Percentiles rank a stretch among this genome's conserved stretches.
Conservation (phyloP, 2,888 invertebrate genomes). For the Euzophera pinguis region DNA sequence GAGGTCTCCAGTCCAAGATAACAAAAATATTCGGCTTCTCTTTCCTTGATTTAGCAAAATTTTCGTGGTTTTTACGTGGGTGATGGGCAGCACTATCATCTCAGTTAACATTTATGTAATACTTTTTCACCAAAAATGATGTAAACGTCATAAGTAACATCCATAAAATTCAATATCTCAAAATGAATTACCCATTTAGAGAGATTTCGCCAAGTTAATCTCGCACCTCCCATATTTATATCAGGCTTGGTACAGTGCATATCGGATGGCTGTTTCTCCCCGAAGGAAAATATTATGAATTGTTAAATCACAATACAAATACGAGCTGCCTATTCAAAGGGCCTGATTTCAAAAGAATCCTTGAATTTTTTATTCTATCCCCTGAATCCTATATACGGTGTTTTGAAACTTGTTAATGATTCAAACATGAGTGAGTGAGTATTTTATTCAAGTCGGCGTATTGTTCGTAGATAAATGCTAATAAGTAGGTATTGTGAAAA, state of each 20-base stretch:
- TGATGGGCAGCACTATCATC: too few species aligned
- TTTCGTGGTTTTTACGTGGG: too few species aligned
- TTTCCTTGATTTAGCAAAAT: too few species aligned
- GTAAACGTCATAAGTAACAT: background rate
- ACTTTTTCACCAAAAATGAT: background rate
- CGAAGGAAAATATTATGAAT: conserved; percentile 24
- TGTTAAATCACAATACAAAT: conserved; percentile 32
- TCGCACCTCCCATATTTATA: conserved; percentile 26
- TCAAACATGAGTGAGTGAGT: background rate
- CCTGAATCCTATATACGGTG: background rate
- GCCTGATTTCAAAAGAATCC: conserved; percentile 22
- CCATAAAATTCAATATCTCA: conserved; percentile 9
- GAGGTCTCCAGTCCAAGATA: too few species aligned
- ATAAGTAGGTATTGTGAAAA: background rate
- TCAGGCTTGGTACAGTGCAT: conserved; percentile 33
- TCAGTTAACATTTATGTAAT: background rate
- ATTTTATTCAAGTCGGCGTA: background rate
- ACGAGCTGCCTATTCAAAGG: conserved; percentile 24
- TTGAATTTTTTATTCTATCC: conserved; percentile 16
- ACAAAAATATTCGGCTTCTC: too few species aligned
- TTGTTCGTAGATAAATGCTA: background rate
- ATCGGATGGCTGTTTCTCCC: conserved; percentile 30
- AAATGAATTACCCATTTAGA: conserved; percentile 13
- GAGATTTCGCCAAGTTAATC: conserved; percentile 24
- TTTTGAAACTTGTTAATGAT: conserved; percentile 7